These are phyloP conservation scores for Cotesia glomerata DNA, from an alignment of 1,140 invertebrate genomes.

Conservation along the genomic window DNA sequence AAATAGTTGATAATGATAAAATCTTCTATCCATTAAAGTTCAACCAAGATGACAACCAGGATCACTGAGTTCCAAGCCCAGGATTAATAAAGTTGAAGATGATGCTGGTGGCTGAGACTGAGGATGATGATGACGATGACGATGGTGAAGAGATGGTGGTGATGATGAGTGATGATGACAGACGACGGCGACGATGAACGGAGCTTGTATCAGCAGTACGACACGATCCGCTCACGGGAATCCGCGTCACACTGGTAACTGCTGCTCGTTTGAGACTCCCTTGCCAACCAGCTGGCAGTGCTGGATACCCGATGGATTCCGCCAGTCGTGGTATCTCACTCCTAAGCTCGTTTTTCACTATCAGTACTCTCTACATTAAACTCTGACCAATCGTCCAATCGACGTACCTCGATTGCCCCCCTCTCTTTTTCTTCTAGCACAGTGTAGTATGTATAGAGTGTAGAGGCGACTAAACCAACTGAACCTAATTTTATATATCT, in stretches of 20 bases:
- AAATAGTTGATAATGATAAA: too few relatives aligned
- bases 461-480: too few relatives aligned
- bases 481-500: too few relatives aligned
- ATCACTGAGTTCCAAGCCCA: too few relatives aligned
- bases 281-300: constrained; percentile 53
- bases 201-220: not conserved
- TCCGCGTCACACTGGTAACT: constrained; percentile 60
- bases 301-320: constrained; percentile 54
- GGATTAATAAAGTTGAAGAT: too few relatives aligned
- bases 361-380: not conserved
- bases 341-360: not conserved
- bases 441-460: too few relatives aligned
- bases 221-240: constrained; percentile 46
- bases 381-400: constrained; percentile 6
- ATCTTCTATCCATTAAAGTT: too few relatives aligned
- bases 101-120: too few relatives aligned
- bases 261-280: constrained; percentile 42
- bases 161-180: not conserved
- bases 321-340: constrained; percentile 32
- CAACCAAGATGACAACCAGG: not conserved
- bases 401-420: not conserved
- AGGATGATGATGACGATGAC: too few relatives aligned
- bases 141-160: not conserved
- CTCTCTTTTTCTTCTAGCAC: not conserved
- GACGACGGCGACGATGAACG: not conserved